phyloP scores from a whole-genome alignment of 2,113 vertebrate species.

The Craseonycteris thonglongyai region DNA sequence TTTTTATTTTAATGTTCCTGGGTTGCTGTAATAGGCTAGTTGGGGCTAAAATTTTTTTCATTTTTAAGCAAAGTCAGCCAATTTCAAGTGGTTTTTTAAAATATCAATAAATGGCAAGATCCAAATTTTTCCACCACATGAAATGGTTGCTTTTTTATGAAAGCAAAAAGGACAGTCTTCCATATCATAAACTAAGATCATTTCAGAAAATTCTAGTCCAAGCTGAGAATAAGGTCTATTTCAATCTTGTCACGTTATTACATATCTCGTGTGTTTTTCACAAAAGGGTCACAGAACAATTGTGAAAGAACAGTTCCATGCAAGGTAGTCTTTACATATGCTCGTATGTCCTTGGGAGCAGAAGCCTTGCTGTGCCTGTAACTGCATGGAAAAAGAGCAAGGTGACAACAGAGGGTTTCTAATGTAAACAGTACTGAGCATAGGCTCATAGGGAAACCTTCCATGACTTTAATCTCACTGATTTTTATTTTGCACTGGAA shows the following conservation, averaged over 20 bases:
- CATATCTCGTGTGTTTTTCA: slow-evolving; percentile 48
- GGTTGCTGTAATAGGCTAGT: slow-evolving; percentile 11
- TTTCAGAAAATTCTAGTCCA: slow-evolving; percentile 52
- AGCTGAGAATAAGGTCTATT: slow-evolving; percentile 62
- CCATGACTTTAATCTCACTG: slow-evolving; percentile 51
- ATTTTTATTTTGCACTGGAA: slow-evolving; percentile 68
- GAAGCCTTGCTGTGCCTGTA: slow-evolving; percentile 50
- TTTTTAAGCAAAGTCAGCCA: slow-evolving; percentile 60
- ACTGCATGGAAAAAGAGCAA: slow-evolving; percentile 72
- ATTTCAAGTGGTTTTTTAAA: slow-evolving; percentile 65
- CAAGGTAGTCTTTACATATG: slow-evolving; percentile 72
- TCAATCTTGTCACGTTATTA: slow-evolving; percentile 57
- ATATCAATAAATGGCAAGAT: slow-evolving; percentile 48
- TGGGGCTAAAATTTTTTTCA: slow-evolving; percentile 41
- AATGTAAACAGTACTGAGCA: slow-evolving; percentile 80
- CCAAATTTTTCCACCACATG: slow-evolving; percentile 63
- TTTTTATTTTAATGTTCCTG: too few relatives aligned
- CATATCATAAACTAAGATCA: slow-evolving; percentile 53
- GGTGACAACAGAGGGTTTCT: slow-evolving; percentile 61
- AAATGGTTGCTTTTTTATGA: slow-evolving; percentile 60
- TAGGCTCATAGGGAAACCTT: slow-evolving; percentile 67
- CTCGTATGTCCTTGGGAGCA: slow-evolving; percentile 55
- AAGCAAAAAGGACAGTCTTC: slow-evolving; percentile 50
- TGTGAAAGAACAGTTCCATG: slow-evolving; percentile 66
- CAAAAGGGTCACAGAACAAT: slow-evolving; percentile 63